A percentile compares a stretch with the other conserved stretches of the same genome.
Evolutionary conservation across 1,140 invertebrate species (phyloP).

Genomic region (Ips nitidus): DNA sequence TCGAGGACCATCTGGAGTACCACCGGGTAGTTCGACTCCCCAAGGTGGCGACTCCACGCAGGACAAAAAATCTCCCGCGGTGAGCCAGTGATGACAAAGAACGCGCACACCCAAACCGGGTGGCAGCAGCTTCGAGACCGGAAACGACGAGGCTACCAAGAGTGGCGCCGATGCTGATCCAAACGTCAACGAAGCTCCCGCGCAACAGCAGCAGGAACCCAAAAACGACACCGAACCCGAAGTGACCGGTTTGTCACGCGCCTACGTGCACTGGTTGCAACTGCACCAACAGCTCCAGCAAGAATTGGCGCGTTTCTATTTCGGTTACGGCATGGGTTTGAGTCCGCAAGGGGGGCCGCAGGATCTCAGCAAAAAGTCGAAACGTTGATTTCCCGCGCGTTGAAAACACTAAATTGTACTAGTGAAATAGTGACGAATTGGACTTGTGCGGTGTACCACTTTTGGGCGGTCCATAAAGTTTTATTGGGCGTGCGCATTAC

Average conservation of each 20-base stretch:
- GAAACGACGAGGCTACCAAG: constrained; percentile 8
- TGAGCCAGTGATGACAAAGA: constrained; percentile 67
- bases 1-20: constrained; percentile 52
- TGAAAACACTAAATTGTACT: not conserved
- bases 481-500: too few species aligned
- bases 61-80: constrained; percentile 78
- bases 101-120: constrained; percentile 32
- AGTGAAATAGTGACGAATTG: too few species aligned
- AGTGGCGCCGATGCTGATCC: not conserved
- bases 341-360: constrained; percentile 24
- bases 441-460: too few species aligned
- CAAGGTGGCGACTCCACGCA: constrained; percentile 61
- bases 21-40: constrained; percentile 64
- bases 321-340: constrained; percentile 15
- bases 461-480: too few species aligned
- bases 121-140: constrained; percentile 23
- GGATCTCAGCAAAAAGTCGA: constrained; percentile 31
- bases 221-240: constrained; percentile 6
- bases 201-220: not conserved
- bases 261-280: constrained; percentile 32
- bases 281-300: constrained; percentile 31
- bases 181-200: not conserved
- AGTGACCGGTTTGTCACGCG: constrained; percentile 24
- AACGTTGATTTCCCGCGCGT: constrained; percentile 11
- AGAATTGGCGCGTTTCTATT: constrained; percentile 31